Base-by-base conservation (phyloP, 1,140 invertebrate genomes). In the Schlechtendalia chinensis region DNA sequence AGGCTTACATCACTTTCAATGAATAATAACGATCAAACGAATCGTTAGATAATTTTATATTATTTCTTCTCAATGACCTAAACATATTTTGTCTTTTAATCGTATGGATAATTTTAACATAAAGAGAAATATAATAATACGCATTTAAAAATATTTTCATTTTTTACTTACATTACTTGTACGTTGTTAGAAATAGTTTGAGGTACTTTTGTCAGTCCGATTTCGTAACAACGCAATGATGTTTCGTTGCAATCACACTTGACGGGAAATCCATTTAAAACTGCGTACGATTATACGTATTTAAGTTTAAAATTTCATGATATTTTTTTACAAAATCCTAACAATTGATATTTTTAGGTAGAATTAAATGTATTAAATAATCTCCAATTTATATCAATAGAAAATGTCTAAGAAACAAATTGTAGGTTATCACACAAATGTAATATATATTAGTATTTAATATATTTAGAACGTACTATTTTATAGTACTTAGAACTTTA, bases 1-100 rank as follows among this genome's bases (percentile, higher is more conserved):
- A 19, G 1, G 61, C 75, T 79, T 50, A 79, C 75, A 79, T 47
- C 19, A 50, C 5, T 29, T 10, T 47, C 17, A 79, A 79, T 5
- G 14, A 45, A 29, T 45, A 14, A 63, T 79, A 79, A 4, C 1
- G 39, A 27, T 79, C 58, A 27, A 79, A 79, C 17, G 75, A 79
- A 29, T 79, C 32, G 5, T 63, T 79, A 5, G 39, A 56, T 12
- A 79, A 39, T 12, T 63, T 12, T 17, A 79, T 63, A 50, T 19
- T 50, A 16, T 79, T 79, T n/a, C 22, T 79, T 12, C 1, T 54
- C 69, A 72, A n/a, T 4, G 50, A 54, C 24, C 69, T 72, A 54
- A 72, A 72, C 16, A n/a, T 11, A 19, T 29, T 22, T n/a, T n/a
- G 24, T 29, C 53, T 6, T 2, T 29, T 53, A 17, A 53, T 50